These are phyloP conservation scores for Papilio elwesi DNA, from an alignment of 2,888 invertebrate species.

Conservation along the genomic window DNA sequence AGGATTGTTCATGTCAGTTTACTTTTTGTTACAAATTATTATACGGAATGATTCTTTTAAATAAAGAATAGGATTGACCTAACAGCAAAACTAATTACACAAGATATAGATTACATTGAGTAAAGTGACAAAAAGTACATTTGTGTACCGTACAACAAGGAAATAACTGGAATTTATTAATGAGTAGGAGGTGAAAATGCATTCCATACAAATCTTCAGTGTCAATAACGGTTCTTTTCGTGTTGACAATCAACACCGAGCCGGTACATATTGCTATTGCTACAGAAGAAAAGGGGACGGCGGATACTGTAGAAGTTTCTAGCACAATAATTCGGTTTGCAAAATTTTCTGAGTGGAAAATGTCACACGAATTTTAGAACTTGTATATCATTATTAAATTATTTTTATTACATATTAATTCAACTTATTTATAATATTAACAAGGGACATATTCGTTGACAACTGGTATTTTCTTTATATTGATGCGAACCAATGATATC, in stretches of 20 bases:
- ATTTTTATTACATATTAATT: no score
- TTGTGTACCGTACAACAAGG: not conserved
- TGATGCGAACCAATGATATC: no score
- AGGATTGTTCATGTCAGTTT: not conserved
- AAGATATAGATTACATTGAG: not conserved
- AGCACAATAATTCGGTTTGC: no score
- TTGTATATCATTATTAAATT: no score
- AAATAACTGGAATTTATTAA: not conserved
- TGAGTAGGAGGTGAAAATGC: conserved; percentile 7
- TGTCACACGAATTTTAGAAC: no score
- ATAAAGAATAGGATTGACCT: not conserved
- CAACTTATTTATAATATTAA: no score
- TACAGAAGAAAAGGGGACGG: not conserved
- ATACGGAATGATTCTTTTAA: no score
- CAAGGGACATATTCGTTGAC: no score
- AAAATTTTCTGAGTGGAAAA: no score
- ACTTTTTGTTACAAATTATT: not conserved
- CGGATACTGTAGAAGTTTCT: no score
- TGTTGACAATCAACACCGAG: not conserved
- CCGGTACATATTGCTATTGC: not conserved
- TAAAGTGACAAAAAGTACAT: not conserved
- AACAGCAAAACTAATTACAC: not conserved
- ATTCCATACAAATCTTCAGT: conserved; percentile 2
- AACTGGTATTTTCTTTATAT: no score
- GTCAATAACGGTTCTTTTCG: not conserved